phyloP scores from a whole-genome alignment of 2,113 vertebrate genomes.

The Antechinus stuartii region DNA sequence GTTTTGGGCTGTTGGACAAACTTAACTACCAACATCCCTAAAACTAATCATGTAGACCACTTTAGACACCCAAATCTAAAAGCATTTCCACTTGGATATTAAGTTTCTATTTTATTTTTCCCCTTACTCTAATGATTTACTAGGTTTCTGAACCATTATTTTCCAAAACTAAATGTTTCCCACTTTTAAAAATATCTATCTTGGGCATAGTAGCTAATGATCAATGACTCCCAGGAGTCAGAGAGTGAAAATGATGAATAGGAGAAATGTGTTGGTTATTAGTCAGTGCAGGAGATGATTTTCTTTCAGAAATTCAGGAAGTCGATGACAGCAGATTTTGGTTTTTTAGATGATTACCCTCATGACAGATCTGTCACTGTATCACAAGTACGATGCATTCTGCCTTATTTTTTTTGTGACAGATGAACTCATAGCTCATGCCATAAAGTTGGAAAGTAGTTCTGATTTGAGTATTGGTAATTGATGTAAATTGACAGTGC shows the following conservation, averaged over 20 bases:
- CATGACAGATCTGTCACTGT: conserved; percentile 73
- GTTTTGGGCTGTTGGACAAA: no score
- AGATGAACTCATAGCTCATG: conserved; percentile 66
- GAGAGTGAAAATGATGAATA: conserved; percentile 72
- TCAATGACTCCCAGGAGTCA: conserved; percentile 77
- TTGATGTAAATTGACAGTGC: conserved; percentile 64
- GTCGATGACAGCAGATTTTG: conserved; percentile 65
- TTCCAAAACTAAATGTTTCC: conserved; percentile 70
- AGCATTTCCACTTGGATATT: conserved; percentile 49
- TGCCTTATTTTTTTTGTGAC: conserved; percentile 63
- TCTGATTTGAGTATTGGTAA: background rate
- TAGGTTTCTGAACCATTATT: conserved; percentile 73
- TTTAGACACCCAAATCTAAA: conserved; percentile 17
- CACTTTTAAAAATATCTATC: conserved; percentile 71
- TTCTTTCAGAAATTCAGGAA: conserved; percentile 76
- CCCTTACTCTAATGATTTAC: conserved; percentile 67
- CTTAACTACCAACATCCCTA: background rate
- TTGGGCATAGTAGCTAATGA: conserved; percentile 75
- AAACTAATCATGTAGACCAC: background rate
- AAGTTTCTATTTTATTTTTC: conserved; percentile 62
- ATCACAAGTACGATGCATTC: conserved; percentile 68
- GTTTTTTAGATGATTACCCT: conserved; percentile 73
- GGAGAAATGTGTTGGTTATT: conserved; percentile 74
- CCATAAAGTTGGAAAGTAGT: conserved; percentile 70
- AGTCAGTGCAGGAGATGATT: conserved; percentile 78